Conservation (phyloP, 53 echinoderm and acorn worm genomes). For the Temnopleurus reevesii region DNA sequence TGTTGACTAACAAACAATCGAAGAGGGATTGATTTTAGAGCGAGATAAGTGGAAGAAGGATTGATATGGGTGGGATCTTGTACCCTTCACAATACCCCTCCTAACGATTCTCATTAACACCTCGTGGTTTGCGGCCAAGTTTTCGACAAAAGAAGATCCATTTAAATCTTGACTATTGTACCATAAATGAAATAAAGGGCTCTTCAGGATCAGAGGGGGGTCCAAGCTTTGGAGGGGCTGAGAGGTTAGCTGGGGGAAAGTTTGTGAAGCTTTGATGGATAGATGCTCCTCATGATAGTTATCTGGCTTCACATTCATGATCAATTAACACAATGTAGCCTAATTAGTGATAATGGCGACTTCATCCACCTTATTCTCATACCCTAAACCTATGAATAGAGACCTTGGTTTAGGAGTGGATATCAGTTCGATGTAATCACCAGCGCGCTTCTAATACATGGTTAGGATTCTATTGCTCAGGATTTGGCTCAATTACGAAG, state of each 20-base stretch:
- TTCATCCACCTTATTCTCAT: neutral
- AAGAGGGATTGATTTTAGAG: slow-evolving; percentile 43
- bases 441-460: neutral
- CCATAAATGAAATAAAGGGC: neutral
- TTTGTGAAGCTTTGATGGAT: neutral
- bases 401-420: neutral
- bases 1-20: slow-evolving; percentile 63
- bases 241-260: neutral
- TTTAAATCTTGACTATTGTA: neutral
- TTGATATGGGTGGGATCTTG: slow-evolving; percentile 36
- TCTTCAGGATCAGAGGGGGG: neutral
- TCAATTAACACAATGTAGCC: slow-evolving; percentile 32
- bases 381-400: neutral
- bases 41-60: slow-evolving; percentile 28
- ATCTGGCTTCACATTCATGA: slow-evolving; percentile 4
- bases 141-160: neutral
- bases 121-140: neutral
- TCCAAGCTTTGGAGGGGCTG: neutral
- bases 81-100: neutral
- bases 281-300: neutral
- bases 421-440: neutral
- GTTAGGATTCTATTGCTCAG: neutral
- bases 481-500: neutral
- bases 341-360: slow-evolving; percentile 19
- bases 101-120: slow-evolving; percentile 53